phyloP scores from a whole-genome alignment of 2,113 vertebrate genomes.

The Columba janthina region DNA sequence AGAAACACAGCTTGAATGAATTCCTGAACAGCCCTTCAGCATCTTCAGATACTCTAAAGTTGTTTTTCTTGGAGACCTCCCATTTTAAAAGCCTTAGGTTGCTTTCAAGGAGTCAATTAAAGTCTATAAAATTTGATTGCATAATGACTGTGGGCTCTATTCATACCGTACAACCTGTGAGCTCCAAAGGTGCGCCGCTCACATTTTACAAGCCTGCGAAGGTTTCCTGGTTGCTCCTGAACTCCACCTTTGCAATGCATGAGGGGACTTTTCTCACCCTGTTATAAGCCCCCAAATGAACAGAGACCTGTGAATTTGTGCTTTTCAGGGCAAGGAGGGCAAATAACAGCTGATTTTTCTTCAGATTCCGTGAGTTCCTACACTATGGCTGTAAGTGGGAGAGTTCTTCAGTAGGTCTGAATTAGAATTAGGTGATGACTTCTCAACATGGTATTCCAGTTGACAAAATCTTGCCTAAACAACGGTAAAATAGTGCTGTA shows the following conservation, averaged over 20 bases:
- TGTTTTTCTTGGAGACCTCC: slow-evolving; percentile 73
- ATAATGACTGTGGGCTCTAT: slow-evolving; percentile 51
- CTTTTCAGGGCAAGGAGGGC: not conserved
- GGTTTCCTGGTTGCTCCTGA: not conserved
- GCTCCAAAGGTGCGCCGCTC: not conserved
- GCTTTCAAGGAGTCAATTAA: slow-evolving; percentile 64
- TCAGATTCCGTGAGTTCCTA: not conserved
- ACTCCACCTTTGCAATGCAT: not conserved
- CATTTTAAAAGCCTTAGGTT: slow-evolving; percentile 64
- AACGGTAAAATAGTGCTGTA: not conserved
- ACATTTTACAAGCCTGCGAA: slow-evolving; percentile 11
- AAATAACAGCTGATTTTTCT: not conserved
- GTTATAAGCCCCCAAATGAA: not conserved
- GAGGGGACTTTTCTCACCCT: not conserved
- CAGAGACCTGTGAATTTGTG: not conserved
- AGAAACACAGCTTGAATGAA: slow-evolving; percentile 40
- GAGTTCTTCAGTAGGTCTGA: not conserved
- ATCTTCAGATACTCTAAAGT: slow-evolving; percentile 51
- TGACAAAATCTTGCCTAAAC: not conserved
- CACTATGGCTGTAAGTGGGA: not conserved
- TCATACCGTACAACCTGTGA: slow-evolving; percentile 27
- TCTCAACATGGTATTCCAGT: not conserved
- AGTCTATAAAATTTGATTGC: slow-evolving; percentile 67
- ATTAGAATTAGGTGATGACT: not conserved
- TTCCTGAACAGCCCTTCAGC: slow-evolving; percentile 35